Evolutionary conservation across 2,797 vertebrate genomes (phyloP), one percentile per base, ranked within the genome.

Genomic region (Pogoniulus pusillus): DNA sequence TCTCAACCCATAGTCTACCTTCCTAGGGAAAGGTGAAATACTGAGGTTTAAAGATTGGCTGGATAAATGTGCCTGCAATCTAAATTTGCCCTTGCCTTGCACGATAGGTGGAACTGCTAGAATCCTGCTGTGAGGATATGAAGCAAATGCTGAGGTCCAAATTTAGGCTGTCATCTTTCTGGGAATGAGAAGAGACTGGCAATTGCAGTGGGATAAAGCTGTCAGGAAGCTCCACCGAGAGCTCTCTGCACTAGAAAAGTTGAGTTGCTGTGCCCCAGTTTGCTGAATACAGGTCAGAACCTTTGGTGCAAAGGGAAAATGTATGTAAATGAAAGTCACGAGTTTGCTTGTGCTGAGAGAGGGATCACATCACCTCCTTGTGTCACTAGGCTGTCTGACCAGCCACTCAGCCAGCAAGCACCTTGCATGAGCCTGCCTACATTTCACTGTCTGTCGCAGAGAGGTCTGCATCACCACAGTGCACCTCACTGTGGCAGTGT

Each of bases 381-480:
- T 35, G 26, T 43, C 35, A 27, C 35, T 54, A 45, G 35, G 26
- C 43, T 63, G 14, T 32, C n/a, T 78, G 34, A 74, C 12, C 58
- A 18, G 24, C 24, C n/a, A 10, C 14, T 37, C 57, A 30, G 17
- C 57, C 4, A 1, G 29, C 18, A 59, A 37, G 22, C 2, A 3
- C 1, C 0, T 20, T 9, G 16, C 0, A 1, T 13, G 45, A 24
- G n/a, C 19, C 17, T 49, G 57, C 35, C 30, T 71, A 54, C 9
- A 4, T 85, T 71, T 81, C 1, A 0, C 27, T 43, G 65, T 27
- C 72, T 72, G 69, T 87, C 70, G 47, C 41, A 0, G 0, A 6
- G 30, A 39, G 32, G 9, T 45, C 29, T 87, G 43, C 39, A 79
- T 29, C 29, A 68, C 20, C 29, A 20, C 3, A 6, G 12, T 51